phyloP scores from a whole-genome alignment of 2,797 vertebrate genomes.

The Argya squamiceps region DNA sequence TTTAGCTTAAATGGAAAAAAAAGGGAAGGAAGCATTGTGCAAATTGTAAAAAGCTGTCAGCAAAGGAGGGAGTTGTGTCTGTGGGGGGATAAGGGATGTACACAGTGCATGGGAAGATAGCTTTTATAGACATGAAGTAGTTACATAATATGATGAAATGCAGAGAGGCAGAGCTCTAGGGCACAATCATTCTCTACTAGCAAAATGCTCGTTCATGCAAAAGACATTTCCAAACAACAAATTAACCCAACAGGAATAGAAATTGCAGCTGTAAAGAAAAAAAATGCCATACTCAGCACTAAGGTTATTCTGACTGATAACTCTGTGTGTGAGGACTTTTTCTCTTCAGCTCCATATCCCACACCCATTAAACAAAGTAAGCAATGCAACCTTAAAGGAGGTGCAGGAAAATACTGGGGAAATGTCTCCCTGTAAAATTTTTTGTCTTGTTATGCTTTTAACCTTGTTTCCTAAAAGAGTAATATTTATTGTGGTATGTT shows the following conservation, averaged over 20 bases:
- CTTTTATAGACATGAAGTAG: conserved; percentile 10
- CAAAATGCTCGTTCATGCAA: conserved; percentile 41
- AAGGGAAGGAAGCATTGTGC: background rate
- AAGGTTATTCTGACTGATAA: background rate
- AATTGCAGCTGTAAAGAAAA: background rate
- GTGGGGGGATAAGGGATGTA: background rate
- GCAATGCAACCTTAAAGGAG: background rate
- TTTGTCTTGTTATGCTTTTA: background rate
- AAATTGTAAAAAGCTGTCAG: background rate
- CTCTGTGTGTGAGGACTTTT: background rate
- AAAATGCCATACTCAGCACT: background rate
- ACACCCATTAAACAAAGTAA: background rate
- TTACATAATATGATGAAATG: conserved; percentile 69
- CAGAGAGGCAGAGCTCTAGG: conserved; percentile 56
- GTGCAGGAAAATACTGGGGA: background rate
- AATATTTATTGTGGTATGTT: background rate
- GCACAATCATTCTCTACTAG: conserved; percentile 51
- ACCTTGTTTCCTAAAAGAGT: background rate
- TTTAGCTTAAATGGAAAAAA: background rate
- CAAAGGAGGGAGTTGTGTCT: background rate
- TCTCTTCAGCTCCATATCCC: background rate
- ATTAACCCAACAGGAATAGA: conserved; percentile 30
- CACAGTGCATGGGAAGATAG: background rate
- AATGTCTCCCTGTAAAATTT: background rate
- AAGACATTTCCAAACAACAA: conserved; percentile 45